These are phyloP conservation scores for Prolemur simus DNA, from an alignment of 2,113 vertebrate genomes.

Conservation along the genomic window DNA sequence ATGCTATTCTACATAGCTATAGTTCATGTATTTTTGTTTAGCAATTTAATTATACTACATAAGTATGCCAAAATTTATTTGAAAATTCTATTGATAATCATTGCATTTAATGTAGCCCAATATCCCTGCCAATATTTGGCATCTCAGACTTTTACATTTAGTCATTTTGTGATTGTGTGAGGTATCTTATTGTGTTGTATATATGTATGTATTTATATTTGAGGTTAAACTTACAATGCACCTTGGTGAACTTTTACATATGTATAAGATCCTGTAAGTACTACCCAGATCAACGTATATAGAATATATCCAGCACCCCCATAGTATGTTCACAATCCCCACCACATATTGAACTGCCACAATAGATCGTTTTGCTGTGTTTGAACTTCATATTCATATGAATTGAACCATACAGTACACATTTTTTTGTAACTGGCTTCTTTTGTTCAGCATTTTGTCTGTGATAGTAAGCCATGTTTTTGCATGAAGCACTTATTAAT, in stretches of 20 bases:
- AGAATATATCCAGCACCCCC: neutral
- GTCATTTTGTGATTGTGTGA: neutral
- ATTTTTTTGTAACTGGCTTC: neutral
- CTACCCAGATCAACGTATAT: neutral
- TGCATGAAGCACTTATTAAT: neutral
- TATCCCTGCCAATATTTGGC: neutral
- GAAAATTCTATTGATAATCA: neutral
- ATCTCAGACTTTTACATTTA: neutral
- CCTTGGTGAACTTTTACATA: neutral
- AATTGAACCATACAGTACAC: neutral
- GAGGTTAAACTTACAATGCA: neutral
- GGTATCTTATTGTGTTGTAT: neutral
- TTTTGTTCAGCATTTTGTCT: neutral
- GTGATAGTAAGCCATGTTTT: neutral
- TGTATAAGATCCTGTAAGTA: neutral
- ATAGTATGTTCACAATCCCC: neutral
- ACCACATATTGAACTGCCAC: neutral
- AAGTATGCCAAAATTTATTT: neutral
- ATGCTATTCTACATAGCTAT: neutral
- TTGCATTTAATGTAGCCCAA: neutral
- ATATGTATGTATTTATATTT: neutral
- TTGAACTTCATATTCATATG: neutral
- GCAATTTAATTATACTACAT: neutral
- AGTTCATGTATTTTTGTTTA: neutral
- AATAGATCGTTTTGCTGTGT: neutral